phyloP scores from a whole-genome alignment of 2,888 invertebrate species.

The Papilio protenor region DNA sequence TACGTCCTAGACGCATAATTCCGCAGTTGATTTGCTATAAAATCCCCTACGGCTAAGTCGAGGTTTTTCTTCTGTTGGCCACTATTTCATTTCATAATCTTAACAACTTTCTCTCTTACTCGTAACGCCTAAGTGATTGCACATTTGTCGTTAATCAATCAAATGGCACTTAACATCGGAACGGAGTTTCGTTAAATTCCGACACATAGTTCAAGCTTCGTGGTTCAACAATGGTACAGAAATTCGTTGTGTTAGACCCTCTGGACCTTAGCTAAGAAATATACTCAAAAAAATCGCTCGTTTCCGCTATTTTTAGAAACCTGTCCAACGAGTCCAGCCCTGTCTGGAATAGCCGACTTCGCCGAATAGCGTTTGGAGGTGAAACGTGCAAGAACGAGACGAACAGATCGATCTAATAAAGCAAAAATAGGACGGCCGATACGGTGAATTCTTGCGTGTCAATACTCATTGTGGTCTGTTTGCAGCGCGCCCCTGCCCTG shows the following conservation, averaged over 20 bases:
- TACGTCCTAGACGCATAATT: constrained; percentile 30
- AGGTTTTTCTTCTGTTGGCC: constrained; percentile 6
- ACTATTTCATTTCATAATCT: constrained; percentile 14
- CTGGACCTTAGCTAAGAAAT: constrained; percentile 59
- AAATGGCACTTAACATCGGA: neutral
- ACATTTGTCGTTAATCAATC: neutral
- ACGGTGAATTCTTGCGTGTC: constrained; percentile 74
- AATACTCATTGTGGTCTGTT: constrained; percentile 60
- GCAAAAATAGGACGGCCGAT: constrained; percentile 74
- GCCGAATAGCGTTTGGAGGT: constrained; percentile 79
- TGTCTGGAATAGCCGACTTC: constrained; percentile 68
- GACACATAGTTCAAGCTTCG: constrained; percentile 9
- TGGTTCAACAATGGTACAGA: constrained; percentile 22
- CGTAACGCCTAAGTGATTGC: neutral
- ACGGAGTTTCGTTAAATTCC: no score
- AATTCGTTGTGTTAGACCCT: constrained; percentile 46
- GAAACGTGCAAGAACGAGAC: constrained; percentile 78
- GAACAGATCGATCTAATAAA: constrained; percentile 62
- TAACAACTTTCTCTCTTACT: constrained; percentile 36
- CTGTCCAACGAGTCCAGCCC: constrained; percentile 73
- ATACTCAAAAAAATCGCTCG: constrained; percentile 70
- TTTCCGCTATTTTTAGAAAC: constrained; percentile 82
- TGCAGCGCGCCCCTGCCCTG: constrained; percentile 45
- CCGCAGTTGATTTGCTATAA: constrained; percentile 35
- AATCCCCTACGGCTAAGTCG: constrained; percentile 12